Base-by-base conservation (phyloP, 2,888 invertebrate genomes). In the Nemotelus nigrinus region DNA sequence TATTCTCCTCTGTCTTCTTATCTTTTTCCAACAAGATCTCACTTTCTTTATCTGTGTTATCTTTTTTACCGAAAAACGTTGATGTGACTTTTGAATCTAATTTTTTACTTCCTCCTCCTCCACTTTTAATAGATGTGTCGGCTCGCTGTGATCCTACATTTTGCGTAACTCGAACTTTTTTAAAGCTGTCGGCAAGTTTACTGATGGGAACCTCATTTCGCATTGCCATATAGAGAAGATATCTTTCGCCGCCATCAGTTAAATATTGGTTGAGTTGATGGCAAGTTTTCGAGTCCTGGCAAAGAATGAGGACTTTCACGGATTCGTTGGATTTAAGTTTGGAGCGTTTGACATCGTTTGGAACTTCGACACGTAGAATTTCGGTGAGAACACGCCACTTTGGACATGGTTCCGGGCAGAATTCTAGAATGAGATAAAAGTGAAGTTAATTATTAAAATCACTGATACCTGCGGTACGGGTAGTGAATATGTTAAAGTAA, bases 311-410 rank as follows among this genome's bases (percentile, higher is more conserved):
- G 78, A 97, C 93, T 87, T 93, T 93, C 3, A 91, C 90, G n/a
- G 84, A 83, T 25, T 84, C 83, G 10, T 82, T 82, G 7, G 86
- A 41, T 43, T 77, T 55, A 50, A 8, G 1, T 55, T 48, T 74
- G 2, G 86, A 88, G 77, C 89, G 88, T 82, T 90, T 90, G 78
- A 92, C 91, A 85, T 95, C 92, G 50, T 89, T 89, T 39, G 94
- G 93, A 83, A 98, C 95, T 89, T 98, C 98, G 4, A 89, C 87
- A 80, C 90, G 88, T 64, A 98, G 86, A 78, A 97, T 90, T 86
- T 97, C 96, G 79, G 89, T 90, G 3, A 98, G 88, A 7, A 92
- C 92, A 82, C 91, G 89, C 98, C 98, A 98, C 88, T 98, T 98
- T 4, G 97, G 96, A 85, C 93, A 94, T 57, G 91, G 89, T 88